Evolutionary conservation across 2,113 vertebrate species (phyloP), one percentile per base, ranked within the genome.

Genomic region (Mus spicilegus): DNA sequence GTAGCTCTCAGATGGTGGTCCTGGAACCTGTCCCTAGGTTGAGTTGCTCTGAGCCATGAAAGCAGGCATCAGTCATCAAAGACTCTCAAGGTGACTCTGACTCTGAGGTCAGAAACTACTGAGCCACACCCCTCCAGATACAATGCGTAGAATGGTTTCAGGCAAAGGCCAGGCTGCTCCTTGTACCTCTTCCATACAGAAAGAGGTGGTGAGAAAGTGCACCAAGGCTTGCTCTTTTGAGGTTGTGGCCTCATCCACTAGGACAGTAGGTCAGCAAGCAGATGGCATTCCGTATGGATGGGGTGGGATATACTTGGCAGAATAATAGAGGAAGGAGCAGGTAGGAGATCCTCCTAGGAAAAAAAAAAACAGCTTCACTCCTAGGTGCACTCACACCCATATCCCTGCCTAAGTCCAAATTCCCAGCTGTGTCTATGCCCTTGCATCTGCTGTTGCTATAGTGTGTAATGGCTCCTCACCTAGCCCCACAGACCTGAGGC

Each of bases 101-200:
- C 36, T 7, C 1, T 54, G 86, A 87, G 12, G 5, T 11, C 28
- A 49, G 26, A 86, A 36, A 49, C 63, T 36, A 36, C 42, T 51
- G 84, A 86, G 28, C 17, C 19, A 46, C 26, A 28, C 19, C 65
- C 42, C 9, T 51, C 10, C 67, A 87, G 65, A 67, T 20, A 10
- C 7, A 33, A 3, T 11, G 0, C 26, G 3, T 4, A 1, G 67
- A 24, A 11, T 4, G 8, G 14, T 9, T 0, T 0, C 33, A 54
- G 75, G 11, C 1, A 46, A 73, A 42, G 36, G 1, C 5, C 76
- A 3, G 33, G 26, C 19, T 0, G 16, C 1, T 12, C 54, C 13
- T 67, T 14, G 5, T 20, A 39, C n/a, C 63, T 22, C 9, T 58
- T 30, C 16, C 17, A 5, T 42, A 58, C 20, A 22, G 58, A 51